Conservation (phyloP, 2,888 invertebrate species). For the Eulithis prunata region DNA sequence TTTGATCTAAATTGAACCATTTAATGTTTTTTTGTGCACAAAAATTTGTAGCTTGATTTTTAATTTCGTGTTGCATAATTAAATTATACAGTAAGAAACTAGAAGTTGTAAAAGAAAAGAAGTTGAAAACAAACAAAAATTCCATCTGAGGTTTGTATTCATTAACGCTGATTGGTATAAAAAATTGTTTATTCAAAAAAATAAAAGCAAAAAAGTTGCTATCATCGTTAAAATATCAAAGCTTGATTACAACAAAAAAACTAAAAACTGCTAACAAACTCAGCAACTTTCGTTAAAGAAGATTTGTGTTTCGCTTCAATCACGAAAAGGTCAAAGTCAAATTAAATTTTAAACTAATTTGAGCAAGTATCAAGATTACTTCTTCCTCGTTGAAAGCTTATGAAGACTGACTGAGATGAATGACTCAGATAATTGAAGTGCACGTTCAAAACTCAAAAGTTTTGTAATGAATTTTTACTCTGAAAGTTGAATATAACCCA, state of each 20-base stretch:
- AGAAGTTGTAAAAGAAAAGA: too few relatives aligned
- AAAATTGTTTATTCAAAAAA: too few relatives aligned
- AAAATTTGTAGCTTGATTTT: too few relatives aligned
- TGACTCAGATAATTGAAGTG: slow-evolving; percentile 70
- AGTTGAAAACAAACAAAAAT: too few relatives aligned
- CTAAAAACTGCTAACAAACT: slow-evolving; percentile 34
- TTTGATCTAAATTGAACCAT: too few relatives aligned
- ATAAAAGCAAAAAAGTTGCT: slow-evolving; percentile 17
- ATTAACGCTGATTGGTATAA: neutral
- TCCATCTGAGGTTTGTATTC: too few relatives aligned
- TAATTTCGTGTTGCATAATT: too few relatives aligned
- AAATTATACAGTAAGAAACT: too few relatives aligned
- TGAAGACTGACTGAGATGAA: slow-evolving; percentile 75
- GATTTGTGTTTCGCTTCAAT: slow-evolving; percentile 50
- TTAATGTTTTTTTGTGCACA: too few relatives aligned
- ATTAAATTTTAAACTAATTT: slow-evolving; percentile 53
- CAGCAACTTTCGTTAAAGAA: slow-evolving; percentile 44
- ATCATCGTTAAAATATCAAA: slow-evolving; percentile 38
- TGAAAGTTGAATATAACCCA: neutral
- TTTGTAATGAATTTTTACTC: slow-evolving; percentile 42
- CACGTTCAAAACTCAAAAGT: slow-evolving; percentile 63
- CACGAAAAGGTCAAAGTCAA: slow-evolving; percentile 50
- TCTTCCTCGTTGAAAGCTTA: slow-evolving; percentile 55
- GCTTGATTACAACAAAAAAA: slow-evolving; percentile 36
- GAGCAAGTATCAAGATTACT: slow-evolving; percentile 62